Evolutionary conservation across 2,797 vertebrate species (phyloP), one percentile per base, ranked within the genome.

Genomic region (Sternarchorhynchus goeldii): DNA sequence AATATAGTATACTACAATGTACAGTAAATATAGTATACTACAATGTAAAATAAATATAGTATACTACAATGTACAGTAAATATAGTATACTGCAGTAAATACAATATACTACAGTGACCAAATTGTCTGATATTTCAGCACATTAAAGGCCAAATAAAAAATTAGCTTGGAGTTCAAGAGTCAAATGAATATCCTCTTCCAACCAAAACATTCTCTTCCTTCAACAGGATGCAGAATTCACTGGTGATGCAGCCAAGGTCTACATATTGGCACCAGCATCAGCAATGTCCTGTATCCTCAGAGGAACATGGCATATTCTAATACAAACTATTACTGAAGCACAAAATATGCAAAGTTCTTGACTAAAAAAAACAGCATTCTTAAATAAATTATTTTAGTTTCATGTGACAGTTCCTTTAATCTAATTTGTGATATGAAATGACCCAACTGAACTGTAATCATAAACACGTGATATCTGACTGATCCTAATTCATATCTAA

Each of bases 401-500:
- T 16, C 5, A 59, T 45, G 5, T 21, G 8, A 3, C 25, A 55
- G 10, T 25, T 56, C 59, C 25, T 56, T 34, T 80, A 62, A 82
- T 82, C 53, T 8, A 18, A 64, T 80, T 81, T 70, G 69, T 67
- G 29, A n/a, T 32, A 75, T 68, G 18, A 67, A 65, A 66, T 79
- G 12, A 62, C 25, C 34, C 31, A 66, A 72, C 62, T 74, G 65
- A 82, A 50, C 53, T 20, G 32, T 59, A 65, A 62, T 60, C 12
- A 63, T 75, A 69, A 75, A 75, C 36, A 56, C 69, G 65, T 76
- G 57, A 86, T 57, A 60, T 78, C 77, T 78, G 79, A 86, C 73
- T 85, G 73, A 90, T 76, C 74, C 83, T 41, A 82, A 87, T 84
- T 82, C 62, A 80, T 68, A 81, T 86, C 50, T 78, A 80, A 81